phyloP scores from a whole-genome alignment of 1,140 invertebrate genomes.

The Tribolium madens region DNA sequence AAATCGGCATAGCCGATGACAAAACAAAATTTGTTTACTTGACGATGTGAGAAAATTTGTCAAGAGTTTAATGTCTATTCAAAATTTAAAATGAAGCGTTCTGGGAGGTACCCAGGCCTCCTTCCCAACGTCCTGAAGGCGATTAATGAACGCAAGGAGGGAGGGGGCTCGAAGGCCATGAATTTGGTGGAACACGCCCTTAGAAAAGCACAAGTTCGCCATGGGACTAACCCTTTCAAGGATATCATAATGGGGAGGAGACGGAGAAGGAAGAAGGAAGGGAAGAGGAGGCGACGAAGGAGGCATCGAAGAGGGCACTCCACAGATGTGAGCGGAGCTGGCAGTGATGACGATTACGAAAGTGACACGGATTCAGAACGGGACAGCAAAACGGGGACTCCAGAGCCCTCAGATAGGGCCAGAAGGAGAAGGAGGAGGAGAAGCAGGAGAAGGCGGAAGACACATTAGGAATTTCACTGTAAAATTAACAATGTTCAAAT shows the following conservation, averaged over 20 bases:
- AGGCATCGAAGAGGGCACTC: background rate
- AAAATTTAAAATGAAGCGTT: constrained; percentile 22
- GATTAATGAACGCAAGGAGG: background rate
- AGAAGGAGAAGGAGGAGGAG: background rate
- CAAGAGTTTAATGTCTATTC: constrained; percentile 1
- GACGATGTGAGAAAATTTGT: background rate
- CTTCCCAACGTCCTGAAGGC: background rate
- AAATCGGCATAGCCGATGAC: background rate
- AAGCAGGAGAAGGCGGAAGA: background rate
- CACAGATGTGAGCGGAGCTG: background rate
- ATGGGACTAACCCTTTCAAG: background rate
- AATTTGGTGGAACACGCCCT: background rate
- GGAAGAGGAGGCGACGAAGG: background rate
- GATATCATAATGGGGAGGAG: background rate
- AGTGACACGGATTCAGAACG: background rate
- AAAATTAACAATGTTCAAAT: background rate
- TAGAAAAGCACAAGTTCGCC: background rate
- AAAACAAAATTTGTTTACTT: constrained; percentile 28
- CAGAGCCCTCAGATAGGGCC: constrained; percentile 2
- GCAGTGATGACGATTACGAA: background rate
- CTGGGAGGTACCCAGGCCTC: background rate
- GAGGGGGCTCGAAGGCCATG: background rate
- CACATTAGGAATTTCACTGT: background rate
- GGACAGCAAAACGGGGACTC: background rate
- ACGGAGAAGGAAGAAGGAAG: background rate